These are phyloP conservation scores for Microtus oregoni DNA, from an alignment of 2,113 vertebrate species.

Conservation along the genomic window DNA sequence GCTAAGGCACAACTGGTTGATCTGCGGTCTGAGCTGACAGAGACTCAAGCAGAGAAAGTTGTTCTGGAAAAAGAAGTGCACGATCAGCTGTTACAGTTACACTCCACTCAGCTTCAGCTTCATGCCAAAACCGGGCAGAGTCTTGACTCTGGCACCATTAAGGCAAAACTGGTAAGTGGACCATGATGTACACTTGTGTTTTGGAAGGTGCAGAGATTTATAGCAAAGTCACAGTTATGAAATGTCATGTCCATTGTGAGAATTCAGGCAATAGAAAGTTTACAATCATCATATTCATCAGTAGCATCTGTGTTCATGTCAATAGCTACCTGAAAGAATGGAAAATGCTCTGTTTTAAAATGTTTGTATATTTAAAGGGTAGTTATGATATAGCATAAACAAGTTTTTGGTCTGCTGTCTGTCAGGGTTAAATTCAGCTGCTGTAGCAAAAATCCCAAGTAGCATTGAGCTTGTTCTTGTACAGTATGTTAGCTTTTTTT, in stretches of 20 bases:
- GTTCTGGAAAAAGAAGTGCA: conserved; percentile 96
- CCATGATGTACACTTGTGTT: background rate
- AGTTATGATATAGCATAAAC: conserved; percentile 29
- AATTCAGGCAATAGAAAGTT: background rate
- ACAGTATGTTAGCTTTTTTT: background rate
- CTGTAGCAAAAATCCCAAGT: conserved; percentile 8
- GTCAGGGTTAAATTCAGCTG: conserved; percentile 9
- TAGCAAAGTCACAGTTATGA: background rate
- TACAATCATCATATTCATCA: background rate
- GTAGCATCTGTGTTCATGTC: background rate
- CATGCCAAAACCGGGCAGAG: conserved; percentile 94
- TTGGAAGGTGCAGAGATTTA: conserved; percentile 19
- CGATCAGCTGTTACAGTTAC: conserved; percentile 94
- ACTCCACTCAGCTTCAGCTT: conserved; percentile 96
- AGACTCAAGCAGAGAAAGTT: conserved; percentile 92
- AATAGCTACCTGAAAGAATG: background rate
- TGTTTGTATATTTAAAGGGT: background rate
- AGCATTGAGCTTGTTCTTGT: conserved; percentile 33
- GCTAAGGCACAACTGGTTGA: conserved; percentile 97
- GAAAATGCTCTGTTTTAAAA: conserved; percentile 23
- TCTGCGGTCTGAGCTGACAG: conserved; percentile 96
- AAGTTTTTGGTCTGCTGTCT: background rate
- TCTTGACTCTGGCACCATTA: conserved; percentile 95
- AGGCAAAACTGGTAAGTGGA: conserved; percentile 94
- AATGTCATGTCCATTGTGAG: background rate